Conservation (phyloP, 1,140 invertebrate species). For the Heliothis virescens region DNA sequence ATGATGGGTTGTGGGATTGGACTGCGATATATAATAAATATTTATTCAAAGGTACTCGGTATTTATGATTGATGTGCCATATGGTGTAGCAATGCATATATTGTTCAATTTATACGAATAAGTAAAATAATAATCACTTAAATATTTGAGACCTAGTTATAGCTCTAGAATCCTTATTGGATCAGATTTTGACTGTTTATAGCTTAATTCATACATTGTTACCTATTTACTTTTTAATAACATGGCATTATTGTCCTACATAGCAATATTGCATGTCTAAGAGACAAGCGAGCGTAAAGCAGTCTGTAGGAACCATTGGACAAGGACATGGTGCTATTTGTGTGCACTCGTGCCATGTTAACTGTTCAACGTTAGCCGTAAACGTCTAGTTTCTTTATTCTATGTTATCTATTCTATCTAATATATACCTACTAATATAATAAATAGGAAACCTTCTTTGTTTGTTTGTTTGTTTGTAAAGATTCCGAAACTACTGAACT, state of each 20-base stretch:
- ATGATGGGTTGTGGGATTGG: conserved; percentile 39
- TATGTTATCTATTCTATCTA: not conserved
- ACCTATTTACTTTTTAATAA: no score
- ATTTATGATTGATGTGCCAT: not conserved
- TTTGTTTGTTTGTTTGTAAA: no score
- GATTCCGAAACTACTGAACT: no score
- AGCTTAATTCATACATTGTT: no score
- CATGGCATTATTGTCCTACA: not conserved
- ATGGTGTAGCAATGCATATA: no score
- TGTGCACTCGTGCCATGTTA: conserved; percentile 18
- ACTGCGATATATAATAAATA: conserved; percentile 22
- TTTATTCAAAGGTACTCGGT: not conserved
- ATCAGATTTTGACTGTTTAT: no score
- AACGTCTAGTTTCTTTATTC: not conserved
- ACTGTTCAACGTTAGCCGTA: not conserved
- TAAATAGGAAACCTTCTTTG: no score
- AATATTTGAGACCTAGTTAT: no score
- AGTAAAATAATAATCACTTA: no score
- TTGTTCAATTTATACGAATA: no score
- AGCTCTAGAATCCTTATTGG: no score
- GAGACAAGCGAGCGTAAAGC: not conserved
- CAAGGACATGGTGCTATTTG: conserved; percentile 9
- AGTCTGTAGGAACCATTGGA: not conserved
- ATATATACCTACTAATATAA: no score
- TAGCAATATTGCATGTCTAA: conserved; percentile 17